These are phyloP conservation scores for Chelonoidis abingdonii DNA, from an alignment of 2,113 vertebrate genomes.

Conservation along the genomic window DNA sequence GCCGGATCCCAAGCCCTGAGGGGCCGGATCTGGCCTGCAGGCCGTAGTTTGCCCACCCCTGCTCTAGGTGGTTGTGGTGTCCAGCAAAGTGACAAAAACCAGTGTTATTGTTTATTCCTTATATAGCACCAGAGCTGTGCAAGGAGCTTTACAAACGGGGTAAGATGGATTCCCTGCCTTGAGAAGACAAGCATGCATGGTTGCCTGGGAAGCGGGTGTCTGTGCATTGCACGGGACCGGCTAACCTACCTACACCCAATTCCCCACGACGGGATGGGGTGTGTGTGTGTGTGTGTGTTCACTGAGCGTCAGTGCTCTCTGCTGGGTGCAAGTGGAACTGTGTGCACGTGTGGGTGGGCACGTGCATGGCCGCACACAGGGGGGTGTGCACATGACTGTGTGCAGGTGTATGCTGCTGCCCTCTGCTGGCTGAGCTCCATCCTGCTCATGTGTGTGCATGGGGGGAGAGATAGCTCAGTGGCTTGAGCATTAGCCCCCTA, in stretches of 20 bases:
- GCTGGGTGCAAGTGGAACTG: not conserved
- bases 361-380: fast-evolving
- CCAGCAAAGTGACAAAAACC: not conserved
- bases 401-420: not conserved
- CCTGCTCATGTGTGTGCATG: not conserved
- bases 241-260: not conserved
- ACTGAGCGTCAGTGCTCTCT: not conserved
- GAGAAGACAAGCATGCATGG: too few species aligned
- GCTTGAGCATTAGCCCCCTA: too few species aligned
- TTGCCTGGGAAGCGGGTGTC: not conserved
- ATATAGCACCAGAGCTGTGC: too few species aligned
- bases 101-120: not conserved
- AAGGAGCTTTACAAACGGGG: not conserved
- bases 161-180: not conserved
- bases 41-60: too few species aligned
- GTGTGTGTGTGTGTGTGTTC: not conserved
- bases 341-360: not conserved
- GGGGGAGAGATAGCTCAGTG: too few species aligned
- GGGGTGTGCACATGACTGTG: not conserved
- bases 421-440: not conserved
- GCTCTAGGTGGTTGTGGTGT: not conserved
- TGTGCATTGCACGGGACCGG: not conserved
- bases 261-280: not conserved
- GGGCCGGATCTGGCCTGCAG: too few species aligned
- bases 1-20: too few species aligned